Conservation (phyloP, 2,888 invertebrate genomes). For the Lithosia quadra region DNA sequence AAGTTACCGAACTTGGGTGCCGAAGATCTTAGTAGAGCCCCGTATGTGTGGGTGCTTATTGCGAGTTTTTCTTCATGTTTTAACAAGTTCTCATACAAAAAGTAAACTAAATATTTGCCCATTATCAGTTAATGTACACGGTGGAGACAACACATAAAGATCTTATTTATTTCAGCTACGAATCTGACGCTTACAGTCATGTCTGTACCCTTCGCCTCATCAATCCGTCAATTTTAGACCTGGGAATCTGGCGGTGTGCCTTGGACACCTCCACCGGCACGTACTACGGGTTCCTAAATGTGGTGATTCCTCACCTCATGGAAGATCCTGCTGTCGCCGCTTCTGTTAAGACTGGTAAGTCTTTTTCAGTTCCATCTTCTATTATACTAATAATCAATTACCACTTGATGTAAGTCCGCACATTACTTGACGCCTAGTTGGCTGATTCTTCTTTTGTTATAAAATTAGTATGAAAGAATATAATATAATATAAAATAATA, state of each 20-base stretch:
- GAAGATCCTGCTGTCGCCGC: slow-evolving; percentile 41
- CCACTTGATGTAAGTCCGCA: no score
- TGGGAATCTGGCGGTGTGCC: slow-evolving; percentile 78
- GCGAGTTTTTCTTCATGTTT: no score
- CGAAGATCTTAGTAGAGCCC: no score
- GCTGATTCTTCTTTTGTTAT: no score
- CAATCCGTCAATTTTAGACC: slow-evolving; percentile 54
- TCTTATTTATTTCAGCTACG: slow-evolving; percentile 51
- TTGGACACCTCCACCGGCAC: slow-evolving; percentile 63
- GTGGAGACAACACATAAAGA: no score
- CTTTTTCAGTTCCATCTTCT: not conserved
- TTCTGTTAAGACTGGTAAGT: slow-evolving; percentile 19
- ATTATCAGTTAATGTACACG: no score
- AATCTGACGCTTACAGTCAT: slow-evolving; percentile 54
- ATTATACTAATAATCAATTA: not conserved
- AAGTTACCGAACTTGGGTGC: no score
- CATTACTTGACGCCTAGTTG: no score
- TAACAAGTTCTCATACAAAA: not conserved
- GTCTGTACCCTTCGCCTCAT: slow-evolving; percentile 70
- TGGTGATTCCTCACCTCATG: slow-evolving; percentile 62
- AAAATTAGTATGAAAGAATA: no score
- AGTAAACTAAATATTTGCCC: not conserved
- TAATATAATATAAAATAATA: not conserved
- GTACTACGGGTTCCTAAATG: slow-evolving; percentile 71
- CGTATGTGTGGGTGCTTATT: no score